Base-by-base conservation (phyloP, 2,797 vertebrate genomes). In the Strix occidentalis region DNA sequence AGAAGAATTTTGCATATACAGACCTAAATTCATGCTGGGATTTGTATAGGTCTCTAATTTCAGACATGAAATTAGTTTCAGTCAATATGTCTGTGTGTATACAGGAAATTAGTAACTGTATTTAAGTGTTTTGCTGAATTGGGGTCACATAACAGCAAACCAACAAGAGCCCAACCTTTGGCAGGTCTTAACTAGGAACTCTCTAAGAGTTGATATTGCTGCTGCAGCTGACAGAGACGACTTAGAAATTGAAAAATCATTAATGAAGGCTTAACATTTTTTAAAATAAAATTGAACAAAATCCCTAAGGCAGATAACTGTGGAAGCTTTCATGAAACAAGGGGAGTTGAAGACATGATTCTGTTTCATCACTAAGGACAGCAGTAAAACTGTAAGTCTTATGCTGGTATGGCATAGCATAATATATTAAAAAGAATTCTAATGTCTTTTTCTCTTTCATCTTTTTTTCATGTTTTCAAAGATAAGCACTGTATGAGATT, bases 401-500 rank as follows among this genome's bases (percentile, higher is more conserved):
- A 43, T 63, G 48, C 65, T 96, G 31, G 51, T 64, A 69, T 84
- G 76, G 72, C 74, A 93, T 61, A 91, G 79, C 91, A 88, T 96
- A 95, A 88, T 90, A 74, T 93, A 95, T 94, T 91, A 90, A 92
- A 97, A 95, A 87, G 93, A 95, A 92, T 95, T 84, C 63, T 84
- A 79, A 92, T 91, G 84, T 81, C 82, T 92, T 90, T 85, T 92
- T 72, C 70, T 60, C 71, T 95, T 97, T 96, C 84, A 95, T 96
- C 84, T 96, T 93, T 95, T 96, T 95, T 90, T 93, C 79, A 71
- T 92, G 58, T 83, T 94, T 92, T 95, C 79, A 91, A 91, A 91
- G 89, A 92, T 92, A 88, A 95, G 70, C 33, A 57, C 35, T 76
- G 8, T 86, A 19, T 84, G 72, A 96, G 76, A 81, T 89, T 93